Conservation (phyloP, 2,888 invertebrate genomes). For the Dolomedes plantarius region DNA sequence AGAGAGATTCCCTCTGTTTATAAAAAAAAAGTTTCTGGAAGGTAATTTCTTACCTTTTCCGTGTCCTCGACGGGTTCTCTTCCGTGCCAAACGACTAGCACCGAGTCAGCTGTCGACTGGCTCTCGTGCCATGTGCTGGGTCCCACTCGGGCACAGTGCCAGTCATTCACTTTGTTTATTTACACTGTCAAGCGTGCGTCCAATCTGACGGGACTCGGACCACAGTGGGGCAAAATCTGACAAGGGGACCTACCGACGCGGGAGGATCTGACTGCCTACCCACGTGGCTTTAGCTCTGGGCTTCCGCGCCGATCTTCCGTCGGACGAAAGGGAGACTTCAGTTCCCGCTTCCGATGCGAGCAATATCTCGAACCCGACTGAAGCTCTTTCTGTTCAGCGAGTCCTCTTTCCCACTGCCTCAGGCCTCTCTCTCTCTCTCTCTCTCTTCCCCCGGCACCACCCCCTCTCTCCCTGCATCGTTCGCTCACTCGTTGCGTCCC, state of each 20-base stretch:
- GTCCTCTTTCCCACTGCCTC: conserved; percentile 19
- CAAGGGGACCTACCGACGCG: not conserved
- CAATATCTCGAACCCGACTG: conserved; percentile 60
- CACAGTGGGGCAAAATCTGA: too few species aligned
- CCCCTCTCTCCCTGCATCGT: conserved; percentile 25
- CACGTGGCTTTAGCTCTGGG: conserved; percentile 18
- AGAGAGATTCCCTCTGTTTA: too few species aligned
- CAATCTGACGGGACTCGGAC: not conserved
- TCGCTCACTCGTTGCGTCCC: conserved; percentile 26
- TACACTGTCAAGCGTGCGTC: conserved; percentile 12
- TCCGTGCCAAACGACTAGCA: not conserved
- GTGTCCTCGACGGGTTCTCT: not conserved
- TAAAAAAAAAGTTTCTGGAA: not conserved
- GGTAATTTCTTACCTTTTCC: not conserved
- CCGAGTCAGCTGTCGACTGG: conserved; percentile 14
- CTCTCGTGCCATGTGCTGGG: conserved; percentile 52
- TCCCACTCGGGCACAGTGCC: conserved; percentile 43
- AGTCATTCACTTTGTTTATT: conserved; percentile 63
- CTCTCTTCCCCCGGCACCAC: not conserved
- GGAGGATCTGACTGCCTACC: not conserved
- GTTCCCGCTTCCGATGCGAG: conserved; percentile 30
- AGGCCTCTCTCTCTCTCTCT: not conserved
- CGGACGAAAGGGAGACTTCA: not conserved
- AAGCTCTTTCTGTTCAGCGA: conserved; percentile 20
- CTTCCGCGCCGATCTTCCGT: conserved; percentile 18